Evolutionary conservation across 2,888 invertebrate species (phyloP).

Genomic region (Dicranocentrus wangi): DNA sequence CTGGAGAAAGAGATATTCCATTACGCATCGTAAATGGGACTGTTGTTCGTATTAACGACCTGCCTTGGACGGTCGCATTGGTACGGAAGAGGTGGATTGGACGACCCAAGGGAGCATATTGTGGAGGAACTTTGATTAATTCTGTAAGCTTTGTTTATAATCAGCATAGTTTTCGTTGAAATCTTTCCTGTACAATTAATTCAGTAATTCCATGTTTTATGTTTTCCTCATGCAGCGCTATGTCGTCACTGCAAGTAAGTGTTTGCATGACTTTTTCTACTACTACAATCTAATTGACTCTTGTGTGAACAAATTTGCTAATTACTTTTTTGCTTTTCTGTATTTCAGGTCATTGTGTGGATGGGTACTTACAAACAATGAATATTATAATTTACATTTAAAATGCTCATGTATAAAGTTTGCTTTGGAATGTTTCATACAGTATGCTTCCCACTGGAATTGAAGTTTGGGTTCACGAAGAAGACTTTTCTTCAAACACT

Average conservation of each 20-base stretch:
- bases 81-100: constrained; percentile 65
- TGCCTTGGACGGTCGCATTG: constrained; percentile 69
- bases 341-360: constrained; percentile 63
- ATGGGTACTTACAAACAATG: constrained; percentile 34
- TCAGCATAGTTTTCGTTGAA: too few relatives aligned
- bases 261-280: too few relatives aligned
- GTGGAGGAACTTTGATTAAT: constrained; percentile 66
- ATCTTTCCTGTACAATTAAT: too few relatives aligned
- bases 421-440: too few relatives aligned
- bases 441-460: constrained; percentile 54
- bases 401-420: background rate
- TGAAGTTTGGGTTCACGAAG: constrained; percentile 67
- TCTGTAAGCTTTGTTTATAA: too few relatives aligned
- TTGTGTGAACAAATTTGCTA: too few relatives aligned
- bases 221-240: constrained; percentile 28
- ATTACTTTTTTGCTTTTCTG: constrained; percentile 4
- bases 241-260: constrained; percentile 43
- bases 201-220: background rate
- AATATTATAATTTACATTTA: background rate
- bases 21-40: constrained; percentile 68
- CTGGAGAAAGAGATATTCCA: constrained; percentile 62
- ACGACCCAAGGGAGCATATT: constrained; percentile 62
- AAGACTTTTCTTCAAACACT: constrained; percentile 64
- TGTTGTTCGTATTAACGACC: constrained; percentile 66
- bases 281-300: too few relatives aligned